These are phyloP conservation scores for Drosophila sucinea DNA, from an alignment of 1,140 invertebrate species.

Conservation along the genomic window DNA sequence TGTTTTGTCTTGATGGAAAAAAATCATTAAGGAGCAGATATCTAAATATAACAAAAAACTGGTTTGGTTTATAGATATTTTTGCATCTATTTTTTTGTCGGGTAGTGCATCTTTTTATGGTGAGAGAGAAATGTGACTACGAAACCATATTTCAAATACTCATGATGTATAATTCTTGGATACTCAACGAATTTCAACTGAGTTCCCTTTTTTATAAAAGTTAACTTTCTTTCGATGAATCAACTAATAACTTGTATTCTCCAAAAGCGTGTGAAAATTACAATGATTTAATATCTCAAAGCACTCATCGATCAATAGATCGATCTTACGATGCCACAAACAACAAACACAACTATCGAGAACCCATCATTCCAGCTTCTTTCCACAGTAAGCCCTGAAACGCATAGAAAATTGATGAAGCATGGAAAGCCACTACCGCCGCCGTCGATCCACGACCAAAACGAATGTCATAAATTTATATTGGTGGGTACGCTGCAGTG, in stretches of 20 bases:
- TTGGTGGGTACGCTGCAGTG: background rate
- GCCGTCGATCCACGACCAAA: constrained; percentile 44
- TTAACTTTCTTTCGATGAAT: constrained; percentile 1
- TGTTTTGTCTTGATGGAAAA: too few relatives aligned
- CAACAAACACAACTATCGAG: background rate
- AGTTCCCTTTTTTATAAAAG: background rate
- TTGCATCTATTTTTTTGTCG: too few relatives aligned
- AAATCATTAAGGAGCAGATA: too few relatives aligned
- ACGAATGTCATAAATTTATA: constrained; percentile 57
- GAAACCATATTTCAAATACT: too few relatives aligned
- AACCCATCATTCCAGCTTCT: constrained; percentile 10
- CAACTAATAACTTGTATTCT: constrained; percentile 25
- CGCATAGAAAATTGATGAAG: constrained; percentile 54
- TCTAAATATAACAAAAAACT: too few relatives aligned
- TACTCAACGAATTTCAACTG: too few relatives aligned
- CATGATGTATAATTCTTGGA: too few relatives aligned
- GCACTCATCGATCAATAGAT: constrained; percentile 55
- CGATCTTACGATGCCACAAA: constrained; percentile 43
- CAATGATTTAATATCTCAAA: constrained; percentile 53
- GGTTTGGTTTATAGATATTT: too few relatives aligned
- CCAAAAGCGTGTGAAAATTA: constrained; percentile 58
- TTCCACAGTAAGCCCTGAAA: constrained; percentile 22
- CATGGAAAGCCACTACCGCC: constrained; percentile 20
- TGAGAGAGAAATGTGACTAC: too few relatives aligned
- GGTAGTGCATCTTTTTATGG: too few relatives aligned